Evolutionary conservation across 2,113 vertebrate genomes (phyloP).

Genomic region (Phrynosoma blainvillii): DNA sequence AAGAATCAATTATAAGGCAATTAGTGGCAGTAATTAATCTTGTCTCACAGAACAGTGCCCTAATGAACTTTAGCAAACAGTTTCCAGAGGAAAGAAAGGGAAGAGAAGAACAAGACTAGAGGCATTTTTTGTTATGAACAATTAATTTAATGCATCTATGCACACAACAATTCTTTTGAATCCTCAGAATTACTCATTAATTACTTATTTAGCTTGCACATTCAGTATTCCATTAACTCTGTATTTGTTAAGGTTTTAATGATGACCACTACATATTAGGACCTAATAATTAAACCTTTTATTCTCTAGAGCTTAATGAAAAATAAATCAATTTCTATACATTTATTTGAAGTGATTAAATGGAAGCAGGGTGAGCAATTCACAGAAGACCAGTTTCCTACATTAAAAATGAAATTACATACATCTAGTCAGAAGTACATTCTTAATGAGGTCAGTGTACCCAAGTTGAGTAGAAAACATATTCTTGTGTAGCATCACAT

Average conservation of each 20-base stretch:
- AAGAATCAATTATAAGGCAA: conserved; percentile 38
- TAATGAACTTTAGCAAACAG: conserved; percentile 24
- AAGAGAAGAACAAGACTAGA: not conserved
- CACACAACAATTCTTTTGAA: conserved; percentile 7
- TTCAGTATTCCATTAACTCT: conserved; percentile 14
- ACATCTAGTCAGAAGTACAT: not conserved
- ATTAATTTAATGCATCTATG: conserved; percentile 32
- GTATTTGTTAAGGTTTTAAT: conserved; percentile 11
- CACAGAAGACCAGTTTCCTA: not conserved
- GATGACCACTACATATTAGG: conserved; percentile 3
- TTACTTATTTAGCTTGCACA: conserved; percentile 21
- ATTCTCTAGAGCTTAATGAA: not conserved
- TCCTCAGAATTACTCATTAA: conserved; percentile 21
- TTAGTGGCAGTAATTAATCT: conserved; percentile 43
- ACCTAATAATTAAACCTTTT: conserved; percentile 3
- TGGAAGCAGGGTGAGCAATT: not conserved
- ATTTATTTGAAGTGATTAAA: not conserved
- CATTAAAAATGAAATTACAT: not conserved
- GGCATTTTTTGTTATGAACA: conserved; percentile 17
- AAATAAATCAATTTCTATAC: not conserved
- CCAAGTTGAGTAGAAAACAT: not conserved
- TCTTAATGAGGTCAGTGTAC: not conserved
- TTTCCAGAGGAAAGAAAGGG: not conserved
- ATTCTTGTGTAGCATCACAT: not conserved
- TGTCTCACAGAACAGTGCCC: conserved; percentile 25